phyloP scores from a whole-genome alignment of 1,140 invertebrate genomes.

The Lysiphlebus fabarum region DNA sequence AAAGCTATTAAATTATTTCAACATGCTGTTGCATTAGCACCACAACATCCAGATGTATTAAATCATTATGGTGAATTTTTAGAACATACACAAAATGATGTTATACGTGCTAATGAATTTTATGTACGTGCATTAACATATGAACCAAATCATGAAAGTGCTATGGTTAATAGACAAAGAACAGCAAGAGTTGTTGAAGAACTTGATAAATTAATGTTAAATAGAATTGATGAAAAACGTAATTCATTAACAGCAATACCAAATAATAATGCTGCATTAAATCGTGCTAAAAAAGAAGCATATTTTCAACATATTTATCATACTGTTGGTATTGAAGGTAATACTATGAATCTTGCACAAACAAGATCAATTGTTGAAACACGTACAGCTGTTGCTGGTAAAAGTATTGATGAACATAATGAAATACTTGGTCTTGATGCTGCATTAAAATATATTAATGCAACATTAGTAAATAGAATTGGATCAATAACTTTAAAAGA shows the following conservation, averaged over 20 bases:
- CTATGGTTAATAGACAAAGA: conserved; percentile 76
- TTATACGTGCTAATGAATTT: conserved; percentile 86
- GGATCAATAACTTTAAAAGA: conserved; percentile 67
- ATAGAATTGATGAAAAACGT: conserved; percentile 82
- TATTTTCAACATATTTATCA: conserved; percentile 86
- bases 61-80: conserved; percentile 92
- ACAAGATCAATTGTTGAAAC: conserved; percentile 92
- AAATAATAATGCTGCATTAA: conserved; percentile 72
- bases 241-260: conserved; percentile 78
- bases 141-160: conserved; percentile 77
- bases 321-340: conserved; percentile 95
- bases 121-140: conserved; percentile 71
- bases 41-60: conserved; percentile 87
- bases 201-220: conserved; percentile 76
- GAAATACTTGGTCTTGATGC: conserved; percentile 92
- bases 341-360: conserved; percentile 92
- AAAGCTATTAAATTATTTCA: conserved; percentile 86
- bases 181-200: conserved; percentile 87
- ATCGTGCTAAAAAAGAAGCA: conserved; percentile 87
- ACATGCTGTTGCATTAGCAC: conserved; percentile 86
- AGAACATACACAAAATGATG: conserved; percentile 80
- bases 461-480: conserved; percentile 71
- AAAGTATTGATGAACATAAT: conserved; percentile 95
- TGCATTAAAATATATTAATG: conserved; percentile 93
- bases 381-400: conserved; percentile 85